A percentile compares a stretch with the other conserved stretches of the same genome.
These are phyloP conservation scores for Metaphire vulgaris DNA, from an alignment of 1,140 invertebrate species.

Conservation along the genomic window DNA sequence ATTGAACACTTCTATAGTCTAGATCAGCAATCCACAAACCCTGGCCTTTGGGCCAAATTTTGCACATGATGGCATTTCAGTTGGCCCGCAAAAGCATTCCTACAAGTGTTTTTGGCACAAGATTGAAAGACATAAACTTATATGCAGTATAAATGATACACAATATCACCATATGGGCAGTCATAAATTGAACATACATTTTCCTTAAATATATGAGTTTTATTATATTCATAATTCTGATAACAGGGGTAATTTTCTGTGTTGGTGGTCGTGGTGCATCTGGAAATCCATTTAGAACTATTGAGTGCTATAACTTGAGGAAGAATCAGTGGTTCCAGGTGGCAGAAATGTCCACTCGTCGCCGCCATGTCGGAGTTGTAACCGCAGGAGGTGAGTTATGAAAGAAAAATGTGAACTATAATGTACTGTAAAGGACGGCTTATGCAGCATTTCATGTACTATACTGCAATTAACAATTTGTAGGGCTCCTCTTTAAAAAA, in stretches of 20 bases:
- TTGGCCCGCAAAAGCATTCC: too few relatives aligned
- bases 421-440: background rate
- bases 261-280: constrained; percentile 50
- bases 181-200: too few relatives aligned
- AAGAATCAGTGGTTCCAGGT: constrained; percentile 48
- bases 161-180: too few relatives aligned
- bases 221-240: too few relatives aligned
- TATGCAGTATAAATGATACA: too few relatives aligned
- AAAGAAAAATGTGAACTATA: background rate
- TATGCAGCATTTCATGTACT: background rate
- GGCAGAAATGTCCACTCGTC: constrained; percentile 46
- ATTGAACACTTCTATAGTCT: too few relatives aligned
- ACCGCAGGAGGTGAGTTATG: constrained; percentile 42
- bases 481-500: background rate
- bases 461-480: background rate
- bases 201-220: too few relatives aligned
- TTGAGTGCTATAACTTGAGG: constrained; percentile 49
- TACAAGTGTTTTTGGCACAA: too few relatives aligned
- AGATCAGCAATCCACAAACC: too few relatives aligned
- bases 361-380: constrained; percentile 51
- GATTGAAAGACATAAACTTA: too few relatives aligned
- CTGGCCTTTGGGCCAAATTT: too few relatives aligned
- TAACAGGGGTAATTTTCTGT: constrained; percentile 51
- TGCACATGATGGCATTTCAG: too few relatives aligned
- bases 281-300: constrained; percentile 49